Evolutionary conservation across 1,140 invertebrate species (phyloP).

Genomic region (Drosophila biarmipes): DNA sequence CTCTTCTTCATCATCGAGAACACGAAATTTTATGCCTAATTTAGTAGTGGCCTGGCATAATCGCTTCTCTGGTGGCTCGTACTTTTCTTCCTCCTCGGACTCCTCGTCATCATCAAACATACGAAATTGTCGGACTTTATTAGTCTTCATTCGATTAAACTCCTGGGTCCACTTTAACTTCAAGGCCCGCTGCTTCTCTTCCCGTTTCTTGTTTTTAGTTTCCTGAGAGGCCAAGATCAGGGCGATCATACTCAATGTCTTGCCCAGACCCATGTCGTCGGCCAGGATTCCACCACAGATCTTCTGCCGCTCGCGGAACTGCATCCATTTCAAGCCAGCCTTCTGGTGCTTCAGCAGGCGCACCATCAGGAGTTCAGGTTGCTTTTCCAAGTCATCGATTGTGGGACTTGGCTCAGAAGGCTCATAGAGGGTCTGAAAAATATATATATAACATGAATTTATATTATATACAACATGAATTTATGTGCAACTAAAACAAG

Average conservation of each 20-base stretch:
- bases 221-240: slow-evolving; percentile 86
- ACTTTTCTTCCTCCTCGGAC: background rate
- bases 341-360: slow-evolving; percentile 44
- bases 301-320: slow-evolving; percentile 92
- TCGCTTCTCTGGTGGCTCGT: background rate
- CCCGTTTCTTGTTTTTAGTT: slow-evolving; percentile 7
- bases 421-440: slow-evolving; percentile 40
- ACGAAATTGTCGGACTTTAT: background rate
- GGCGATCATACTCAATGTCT: slow-evolving; percentile 96
- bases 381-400: slow-evolving; percentile 11
- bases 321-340: slow-evolving; percentile 91
- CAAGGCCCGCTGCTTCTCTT: background rate
- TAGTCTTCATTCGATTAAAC: slow-evolving; percentile 1
- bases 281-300: slow-evolving; percentile 57
- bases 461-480: no score
- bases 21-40: background rate
- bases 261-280: slow-evolving; percentile 85
- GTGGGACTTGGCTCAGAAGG: slow-evolving; percentile 5
- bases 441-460: no score
- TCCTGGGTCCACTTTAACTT: slow-evolving; percentile 14
- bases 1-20: slow-evolving; percentile 34
- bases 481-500: no score
- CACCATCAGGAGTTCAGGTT: slow-evolving; percentile 34
- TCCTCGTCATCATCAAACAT: slow-evolving; percentile 39
- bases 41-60: background rate